These are phyloP conservation scores for Prionace glauca DNA, from an alignment of 2,797 vertebrate genomes.

Conservation along the genomic window DNA sequence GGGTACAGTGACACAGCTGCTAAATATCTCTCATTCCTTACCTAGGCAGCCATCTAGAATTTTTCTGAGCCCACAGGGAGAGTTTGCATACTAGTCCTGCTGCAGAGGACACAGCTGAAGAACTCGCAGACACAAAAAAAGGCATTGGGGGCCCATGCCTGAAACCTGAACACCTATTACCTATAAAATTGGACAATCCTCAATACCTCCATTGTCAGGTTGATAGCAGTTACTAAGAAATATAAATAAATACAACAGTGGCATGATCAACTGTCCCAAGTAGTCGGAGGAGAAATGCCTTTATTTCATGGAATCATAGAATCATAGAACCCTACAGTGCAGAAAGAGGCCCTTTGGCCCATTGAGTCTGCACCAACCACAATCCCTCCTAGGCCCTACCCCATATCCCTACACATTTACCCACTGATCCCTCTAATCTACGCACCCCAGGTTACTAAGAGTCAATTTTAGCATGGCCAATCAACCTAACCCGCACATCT, in stretches of 20 bases:
- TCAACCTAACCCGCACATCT: no score
- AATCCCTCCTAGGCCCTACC: no score
- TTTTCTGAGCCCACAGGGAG: not conserved
- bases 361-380: no score
- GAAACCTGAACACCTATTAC: not conserved
- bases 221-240: not conserved
- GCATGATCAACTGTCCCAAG: no score
- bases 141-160: not conserved
- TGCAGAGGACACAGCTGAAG: no score
- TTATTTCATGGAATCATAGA: not conserved
- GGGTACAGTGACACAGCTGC: not conserved
- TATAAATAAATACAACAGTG: not conserved
- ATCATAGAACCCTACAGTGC: no score
- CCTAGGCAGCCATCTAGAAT: not conserved
- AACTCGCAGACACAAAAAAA: no score
- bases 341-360: no score
- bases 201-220: not conserved
- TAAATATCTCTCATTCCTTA: not conserved
- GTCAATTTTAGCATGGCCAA: no score
- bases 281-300: not conserved
- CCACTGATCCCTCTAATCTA: no score
- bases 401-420: no score
- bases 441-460: no score
- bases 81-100: not conserved
- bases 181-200: not conserved